Evolutionary conservation across 2,888 invertebrate genomes (phyloP), one percentile per base, ranked within the genome.

Genomic region (Stratiomys singularior): DNA sequence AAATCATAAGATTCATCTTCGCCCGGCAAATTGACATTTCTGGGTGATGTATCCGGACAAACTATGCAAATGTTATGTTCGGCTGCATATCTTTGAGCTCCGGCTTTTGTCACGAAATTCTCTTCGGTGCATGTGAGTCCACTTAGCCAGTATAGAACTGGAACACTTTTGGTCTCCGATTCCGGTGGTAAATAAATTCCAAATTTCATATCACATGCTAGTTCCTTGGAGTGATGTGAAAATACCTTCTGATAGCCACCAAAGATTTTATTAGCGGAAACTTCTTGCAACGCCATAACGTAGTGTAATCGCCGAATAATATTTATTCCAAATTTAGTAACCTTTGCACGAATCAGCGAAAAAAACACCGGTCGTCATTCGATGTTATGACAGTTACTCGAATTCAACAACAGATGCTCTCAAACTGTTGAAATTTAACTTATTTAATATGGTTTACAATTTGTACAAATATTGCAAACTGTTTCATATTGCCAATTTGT

Each of bases 11-110:
- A 89, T 46, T 96, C 97, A 84, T 96, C 94, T 88, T 99, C 96
- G 0, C 97, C 98, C 18, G 94, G 92, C 78, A 99, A 91, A 82
- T 95, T 94, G 13, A 95, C 90, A 5, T 94, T 96, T 82, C 98
- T 90, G 0, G 99, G 99, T 81, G 98, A 98, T 0, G 99, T 99
- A 84, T 99, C 99, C 0, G 99, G 98, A 79, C 94, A 94, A 1
- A 99, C 95, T 76, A 99, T 91, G 80, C 96, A 92, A 1, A 99
- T 88, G 0, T 94, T 94, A 84, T 94, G 90, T 83, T 96, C 90
- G 3, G 97, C 91, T 3, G 99, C 99, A 87, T 93, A 93, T 83
- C 90, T 90, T 88, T 99, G 99, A 80, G 95, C 94, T n/a, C 98
- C 98, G 64, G 97, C 92, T 88, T 99, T 99, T 72, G 94, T 92